These are phyloP conservation scores for Yponomeuta evonymella DNA, from an alignment of 2,888 invertebrate genomes.

Conservation along the genomic window DNA sequence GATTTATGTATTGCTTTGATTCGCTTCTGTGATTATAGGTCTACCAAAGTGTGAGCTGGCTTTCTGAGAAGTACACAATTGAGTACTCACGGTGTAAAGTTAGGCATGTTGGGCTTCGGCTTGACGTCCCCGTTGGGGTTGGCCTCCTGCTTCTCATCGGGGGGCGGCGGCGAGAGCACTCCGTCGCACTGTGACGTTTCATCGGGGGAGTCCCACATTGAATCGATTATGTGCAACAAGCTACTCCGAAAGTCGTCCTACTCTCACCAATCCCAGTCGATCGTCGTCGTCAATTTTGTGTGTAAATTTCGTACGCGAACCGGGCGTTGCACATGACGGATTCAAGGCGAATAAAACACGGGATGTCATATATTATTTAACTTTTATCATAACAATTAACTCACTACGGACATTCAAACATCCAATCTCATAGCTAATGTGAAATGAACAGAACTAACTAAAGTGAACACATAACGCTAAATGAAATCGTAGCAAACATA, in stretches of 20 bases:
- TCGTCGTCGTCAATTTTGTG: slow-evolving; percentile 38
- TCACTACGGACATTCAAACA: slow-evolving; percentile 72
- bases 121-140: slow-evolving; percentile 63
- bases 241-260: slow-evolving; percentile 77
- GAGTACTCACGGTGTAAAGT: slow-evolving; percentile 79
- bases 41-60: too few relatives aligned
- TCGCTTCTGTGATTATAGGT: too few relatives aligned
- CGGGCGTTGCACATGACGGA: slow-evolving; percentile 76
- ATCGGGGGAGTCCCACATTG: slow-evolving; percentile 78
- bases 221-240: slow-evolving; percentile 78
- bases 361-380: slow-evolving; percentile 76
- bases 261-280: slow-evolving; percentile 42
- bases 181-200: slow-evolving; percentile 75
- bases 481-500: slow-evolving; percentile 69
- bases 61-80: background rate
- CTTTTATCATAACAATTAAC: slow-evolving; percentile 58
- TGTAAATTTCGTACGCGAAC: slow-evolving; percentile 43
- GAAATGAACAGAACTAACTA: slow-evolving; percentile 61
- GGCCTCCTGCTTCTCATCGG: slow-evolving; percentile 24
- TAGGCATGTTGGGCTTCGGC: slow-evolving; percentile 69
- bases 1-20: too few relatives aligned
- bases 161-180: slow-evolving; percentile 46
- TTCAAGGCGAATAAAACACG: slow-evolving; percentile 77
- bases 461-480: slow-evolving; percentile 65
- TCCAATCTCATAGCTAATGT: slow-evolving; percentile 61